A percentile compares a stretch with the other conserved stretches of the same genome.
Conservation (phyloP, 2,888 invertebrate species). For the Holacanthella duospinosa region DNA sequence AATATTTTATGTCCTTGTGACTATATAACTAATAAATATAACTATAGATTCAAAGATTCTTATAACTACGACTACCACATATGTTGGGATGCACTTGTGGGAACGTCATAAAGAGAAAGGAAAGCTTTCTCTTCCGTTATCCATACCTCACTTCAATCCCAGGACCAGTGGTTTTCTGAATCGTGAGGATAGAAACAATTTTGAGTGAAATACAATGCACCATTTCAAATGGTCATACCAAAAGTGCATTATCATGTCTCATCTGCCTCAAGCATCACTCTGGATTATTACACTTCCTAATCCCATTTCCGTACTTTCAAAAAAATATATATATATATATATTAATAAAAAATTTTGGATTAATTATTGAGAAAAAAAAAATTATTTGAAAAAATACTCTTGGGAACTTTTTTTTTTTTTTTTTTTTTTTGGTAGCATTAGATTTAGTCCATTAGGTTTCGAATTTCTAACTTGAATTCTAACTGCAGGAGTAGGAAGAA, state of each 20-base stretch:
- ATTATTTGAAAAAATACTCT: background rate
- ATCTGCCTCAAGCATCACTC: background rate
- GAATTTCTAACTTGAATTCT: background rate
- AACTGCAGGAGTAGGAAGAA: background rate
- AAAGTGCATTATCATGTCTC: slow-evolving; percentile 5
- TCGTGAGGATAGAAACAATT: too few species aligned
- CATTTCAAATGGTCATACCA: background rate
- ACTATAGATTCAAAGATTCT: too few species aligned
- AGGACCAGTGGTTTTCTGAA: background rate
- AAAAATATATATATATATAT: too few species aligned
- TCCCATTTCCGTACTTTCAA: background rate
- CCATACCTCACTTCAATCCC: background rate
- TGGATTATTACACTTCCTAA: background rate
- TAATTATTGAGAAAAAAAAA: background rate
- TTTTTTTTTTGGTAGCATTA: background rate
- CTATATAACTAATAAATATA: too few species aligned
- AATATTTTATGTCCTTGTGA: too few species aligned
- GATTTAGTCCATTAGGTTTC: background rate
- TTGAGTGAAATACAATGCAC: background rate
- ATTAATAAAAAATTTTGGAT: background rate
- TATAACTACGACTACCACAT: background rate
- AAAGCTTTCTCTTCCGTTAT: background rate
- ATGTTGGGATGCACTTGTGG: background rate
- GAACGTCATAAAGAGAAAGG: background rate
- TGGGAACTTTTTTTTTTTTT: background rate